Evolutionary conservation across 2,888 invertebrate species (phyloP), one percentile per base, ranked within the genome.

Genomic region (Phyto melanocephala): DNA sequence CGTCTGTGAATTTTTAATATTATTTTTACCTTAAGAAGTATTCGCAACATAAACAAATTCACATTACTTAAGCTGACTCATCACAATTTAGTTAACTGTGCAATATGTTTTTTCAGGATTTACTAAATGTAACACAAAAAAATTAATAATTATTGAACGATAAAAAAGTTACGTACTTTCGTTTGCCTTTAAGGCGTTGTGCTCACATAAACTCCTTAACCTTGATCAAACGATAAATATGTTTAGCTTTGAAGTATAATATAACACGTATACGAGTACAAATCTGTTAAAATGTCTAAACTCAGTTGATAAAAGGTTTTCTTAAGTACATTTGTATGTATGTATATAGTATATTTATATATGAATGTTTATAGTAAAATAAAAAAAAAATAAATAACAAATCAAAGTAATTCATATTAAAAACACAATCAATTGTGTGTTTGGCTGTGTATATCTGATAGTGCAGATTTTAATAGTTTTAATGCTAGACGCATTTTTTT

Each of bases 401-500:
- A 62, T 47, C 24, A 74, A 54, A 45, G 22, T 5, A 17, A 33
- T 33, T 6, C 33, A 54, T n/a, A 22, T 33, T n/a, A n/a, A n/a
- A n/a, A n/a, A n/a, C n/a, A n/a, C n/a, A n/a, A n/a, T n/a, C n/a
- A n/a, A n/a, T n/a, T n/a, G n/a, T n/a, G n/a, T 22, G 13, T 33
- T 3, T 22, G 3, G 7, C 6, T 1, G 7, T 1, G 8, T 13
- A 28, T 35, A 40, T 45, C 50, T 47, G 4, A 45, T 42, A 71
- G 58, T 72, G 60, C 58, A 60, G 20, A 54, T 42, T 70, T n/a
- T 70, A 78, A 81, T 77, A 62, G 56, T 33, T 68, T 62, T 62
- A 77, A 47, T 62, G 60, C 67, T 54, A 77, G 77, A 81, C 72
- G 75, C 33, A 67, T 60, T 79, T 74, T n/a, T n/a, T 45, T 52